Conservation (phyloP, 2,797 vertebrate species). For the Psittacula echo region DNA sequence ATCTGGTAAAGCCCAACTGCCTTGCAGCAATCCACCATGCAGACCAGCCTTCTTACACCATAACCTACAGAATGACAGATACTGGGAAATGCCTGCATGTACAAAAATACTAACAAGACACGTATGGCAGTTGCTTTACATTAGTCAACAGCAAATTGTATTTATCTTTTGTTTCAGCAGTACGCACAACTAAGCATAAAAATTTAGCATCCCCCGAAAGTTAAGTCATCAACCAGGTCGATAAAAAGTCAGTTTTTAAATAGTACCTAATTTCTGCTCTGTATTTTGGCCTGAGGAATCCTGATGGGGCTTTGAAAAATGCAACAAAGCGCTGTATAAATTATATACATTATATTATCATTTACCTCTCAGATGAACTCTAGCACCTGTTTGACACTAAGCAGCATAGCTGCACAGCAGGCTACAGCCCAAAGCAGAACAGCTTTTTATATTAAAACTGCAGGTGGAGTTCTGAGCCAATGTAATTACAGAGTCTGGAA, state of each 20-base stretch:
- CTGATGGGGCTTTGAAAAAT: not conserved
- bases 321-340: not conserved
- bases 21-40: not conserved
- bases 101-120: not conserved
- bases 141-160: not conserved
- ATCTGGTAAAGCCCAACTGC: not conserved
- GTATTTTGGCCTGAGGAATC: not conserved
- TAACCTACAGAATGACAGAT: not conserved
- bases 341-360: not conserved
- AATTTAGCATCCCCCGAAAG: not conserved
- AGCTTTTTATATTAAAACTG: not conserved
- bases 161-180: not conserved
- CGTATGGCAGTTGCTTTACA: not conserved
- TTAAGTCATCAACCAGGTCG: not conserved
- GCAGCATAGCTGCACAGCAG: not conserved
- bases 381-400: not conserved
- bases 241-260: not conserved
- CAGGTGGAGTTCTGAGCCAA: slow-evolving; percentile 16
- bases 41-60: not conserved
- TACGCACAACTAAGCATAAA: not conserved
- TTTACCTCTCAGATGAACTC: not conserved
- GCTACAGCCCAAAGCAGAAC: not conserved
- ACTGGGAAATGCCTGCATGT: not conserved
- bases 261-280: not conserved
- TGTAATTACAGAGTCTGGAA: not conserved